Base-by-base conservation (phyloP, 2,113 vertebrate species). In the Macrotis lagotis region DNA sequence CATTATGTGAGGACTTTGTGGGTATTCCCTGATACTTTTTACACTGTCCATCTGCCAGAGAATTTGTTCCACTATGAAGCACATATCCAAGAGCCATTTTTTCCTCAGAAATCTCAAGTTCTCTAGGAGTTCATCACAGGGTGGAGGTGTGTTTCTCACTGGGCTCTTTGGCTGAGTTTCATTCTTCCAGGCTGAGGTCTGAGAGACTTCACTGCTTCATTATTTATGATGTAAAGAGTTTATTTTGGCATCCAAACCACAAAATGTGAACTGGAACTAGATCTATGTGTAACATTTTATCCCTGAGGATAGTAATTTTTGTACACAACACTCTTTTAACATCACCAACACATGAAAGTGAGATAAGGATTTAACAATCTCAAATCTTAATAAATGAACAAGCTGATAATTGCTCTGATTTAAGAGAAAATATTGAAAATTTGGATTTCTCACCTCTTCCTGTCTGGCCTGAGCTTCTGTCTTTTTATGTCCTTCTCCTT, bases 201-300 rank as follows among this genome's bases (percentile, higher is more conserved):
- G 92, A 47, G 25, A 51, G 11, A 89, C 51, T 25, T 66, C 19
- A 28, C 24, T 90, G 88, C 89, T 53, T 52, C 3, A 95, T 90
- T 94, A 91, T 44, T 92, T 50, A 93, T 3, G 22, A 48, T 90
- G 19, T 53, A 19, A 6, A 94, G 96, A 96, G 93, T 3, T 50
- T 91, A 51, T 44, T 95, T 92, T 96, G 88, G 48, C 90, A 94
- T 92, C 52, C 91, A 93, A 95, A 25, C 31, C 89, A 92, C 51
- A 95, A 97, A 93, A 90, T 50, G 22, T 31, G 93, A 8, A 25
- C 59, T 74, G 91, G 49, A 50, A 59, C 93, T 14, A 74, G 25
- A 89, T 92, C 83, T 89, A 91, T 90, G 90, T 51, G 24, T 83
- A 74, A 49, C 59, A 44, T 25, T 88, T 94, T 92, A 91, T 91